Evolutionary conservation across 2,888 invertebrate genomes (phyloP).

Genomic region (Deilephila porcellus): DNA sequence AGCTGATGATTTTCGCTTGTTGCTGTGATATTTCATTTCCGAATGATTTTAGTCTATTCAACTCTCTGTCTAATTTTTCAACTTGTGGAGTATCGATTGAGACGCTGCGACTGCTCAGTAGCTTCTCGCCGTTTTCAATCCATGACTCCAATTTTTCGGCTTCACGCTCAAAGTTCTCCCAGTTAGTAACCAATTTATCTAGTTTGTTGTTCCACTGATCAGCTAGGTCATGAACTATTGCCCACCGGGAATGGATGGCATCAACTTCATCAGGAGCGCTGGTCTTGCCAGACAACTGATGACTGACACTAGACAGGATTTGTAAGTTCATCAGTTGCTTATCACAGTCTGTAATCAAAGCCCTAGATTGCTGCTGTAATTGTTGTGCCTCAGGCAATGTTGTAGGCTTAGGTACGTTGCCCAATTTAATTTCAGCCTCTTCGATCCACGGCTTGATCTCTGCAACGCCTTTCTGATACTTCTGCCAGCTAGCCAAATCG

Average conservation of each 20-base stretch:
- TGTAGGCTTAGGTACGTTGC: slow-evolving; percentile 89
- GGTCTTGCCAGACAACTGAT: slow-evolving; percentile 90
- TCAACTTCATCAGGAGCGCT: slow-evolving; percentile 94
- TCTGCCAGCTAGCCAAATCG: slow-evolving; percentile 93
- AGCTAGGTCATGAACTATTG: slow-evolving; percentile 92
- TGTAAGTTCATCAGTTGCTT: slow-evolving; percentile 90
- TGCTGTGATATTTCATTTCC: slow-evolving; percentile 94
- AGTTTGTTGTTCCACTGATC: slow-evolving; percentile 91
- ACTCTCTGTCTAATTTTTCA: slow-evolving; percentile 90
- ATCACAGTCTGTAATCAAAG: slow-evolving; percentile 91
- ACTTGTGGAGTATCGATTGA: slow-evolving; percentile 89
- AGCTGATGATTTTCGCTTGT: slow-evolving; percentile 91
- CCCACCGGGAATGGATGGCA: slow-evolving; percentile 92
- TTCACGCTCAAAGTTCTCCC: slow-evolving; percentile 93
- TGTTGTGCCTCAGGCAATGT: slow-evolving; percentile 92
- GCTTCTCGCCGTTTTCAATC: slow-evolving; percentile 88
- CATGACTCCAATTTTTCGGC: slow-evolving; percentile 91
- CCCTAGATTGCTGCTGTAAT: slow-evolving; percentile 88
- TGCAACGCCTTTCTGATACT: slow-evolving; percentile 91
- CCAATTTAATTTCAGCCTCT: slow-evolving; percentile 92
- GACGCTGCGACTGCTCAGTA: slow-evolving; percentile 83
- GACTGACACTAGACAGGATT: slow-evolving; percentile 89
- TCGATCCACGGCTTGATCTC: slow-evolving; percentile 95
- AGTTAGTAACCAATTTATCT: slow-evolving; percentile 91
- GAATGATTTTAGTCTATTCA: slow-evolving; percentile 90